These are phyloP conservation scores for Sebastes flavidus DNA, from an alignment of 2,797 vertebrate species.

Conservation along the genomic window DNA sequence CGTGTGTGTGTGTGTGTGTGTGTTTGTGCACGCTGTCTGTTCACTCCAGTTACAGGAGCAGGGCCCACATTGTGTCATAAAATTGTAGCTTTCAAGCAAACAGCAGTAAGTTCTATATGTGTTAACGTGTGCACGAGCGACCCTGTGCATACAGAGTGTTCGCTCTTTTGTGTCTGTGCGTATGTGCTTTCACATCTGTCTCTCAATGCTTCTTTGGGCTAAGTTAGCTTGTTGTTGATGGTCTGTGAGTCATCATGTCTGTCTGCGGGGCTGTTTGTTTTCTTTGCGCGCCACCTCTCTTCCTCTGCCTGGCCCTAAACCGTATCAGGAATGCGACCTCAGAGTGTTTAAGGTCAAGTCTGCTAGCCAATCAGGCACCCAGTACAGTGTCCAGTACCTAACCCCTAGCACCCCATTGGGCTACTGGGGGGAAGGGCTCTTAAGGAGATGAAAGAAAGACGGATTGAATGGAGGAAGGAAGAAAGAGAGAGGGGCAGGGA, in stretches of 20 bases:
- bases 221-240: slow-evolving; percentile 26
- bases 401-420: slow-evolving; percentile 20
- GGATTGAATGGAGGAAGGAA: slow-evolving; percentile 36
- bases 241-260: slow-evolving; percentile 58
- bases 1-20: slow-evolving; percentile 3
- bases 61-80: slow-evolving; percentile 37
- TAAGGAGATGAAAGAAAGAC: slow-evolving; percentile 57
- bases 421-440: slow-evolving; percentile 50
- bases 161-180: not conserved
- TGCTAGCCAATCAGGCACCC: slow-evolving; percentile 48
- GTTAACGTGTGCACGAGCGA: slow-evolving; percentile 19
- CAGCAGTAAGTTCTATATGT: slow-evolving; percentile 16
- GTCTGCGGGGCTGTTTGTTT: slow-evolving; percentile 57
- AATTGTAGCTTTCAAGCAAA: slow-evolving; percentile 29
- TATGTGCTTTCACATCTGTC: not conserved
- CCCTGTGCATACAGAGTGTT: not conserved
- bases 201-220: not conserved
- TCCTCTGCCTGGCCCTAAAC: slow-evolving; percentile 50
- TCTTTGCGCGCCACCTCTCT: slow-evolving; percentile 52
- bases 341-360: slow-evolving; percentile 60
- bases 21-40: slow-evolving; percentile 13
- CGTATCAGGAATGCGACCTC: slow-evolving; percentile 59
- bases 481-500: slow-evolving; percentile 27
- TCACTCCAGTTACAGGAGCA: slow-evolving; percentile 56
- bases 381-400: slow-evolving; percentile 51